phyloP scores from a whole-genome alignment of 2,113 vertebrate species.

The Rhagologus leucostigma region DNA sequence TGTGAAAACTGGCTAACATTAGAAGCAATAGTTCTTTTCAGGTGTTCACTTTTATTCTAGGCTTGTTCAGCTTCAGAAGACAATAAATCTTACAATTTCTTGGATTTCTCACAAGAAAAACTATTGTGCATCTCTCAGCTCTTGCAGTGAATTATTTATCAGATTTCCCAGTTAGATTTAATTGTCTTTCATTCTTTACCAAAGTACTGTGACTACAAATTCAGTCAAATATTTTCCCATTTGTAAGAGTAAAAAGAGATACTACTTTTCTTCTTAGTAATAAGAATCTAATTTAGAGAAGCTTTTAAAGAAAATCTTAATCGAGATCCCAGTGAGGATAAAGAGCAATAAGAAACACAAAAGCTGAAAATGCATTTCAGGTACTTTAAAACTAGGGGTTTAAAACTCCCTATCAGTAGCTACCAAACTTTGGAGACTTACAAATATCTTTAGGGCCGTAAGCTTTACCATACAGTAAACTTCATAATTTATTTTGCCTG shows the following conservation, averaged over 20 bases:
- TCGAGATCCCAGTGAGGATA: not conserved
- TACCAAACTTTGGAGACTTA: not conserved
- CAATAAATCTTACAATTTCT: not conserved
- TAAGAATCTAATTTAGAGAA: not conserved
- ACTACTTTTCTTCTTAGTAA: not conserved
- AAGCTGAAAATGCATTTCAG: not conserved
- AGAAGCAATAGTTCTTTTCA: not conserved
- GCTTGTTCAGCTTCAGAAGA: not conserved
- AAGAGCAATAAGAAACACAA: not conserved
- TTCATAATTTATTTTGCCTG: not conserved
- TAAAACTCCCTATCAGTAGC: not conserved
- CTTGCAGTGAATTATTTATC: slow-evolving; percentile 5
- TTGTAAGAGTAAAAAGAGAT: not conserved
- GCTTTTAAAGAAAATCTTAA: not conserved
- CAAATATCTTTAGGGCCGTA: not conserved
- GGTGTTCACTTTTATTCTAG: not conserved
- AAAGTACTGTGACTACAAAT: not conserved
- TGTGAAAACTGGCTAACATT: not conserved
- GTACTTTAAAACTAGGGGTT: not conserved
- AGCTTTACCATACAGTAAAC: not conserved
- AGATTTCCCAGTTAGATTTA: not conserved
- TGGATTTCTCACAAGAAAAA: not conserved
- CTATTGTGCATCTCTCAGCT: not conserved
- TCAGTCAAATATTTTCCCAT: not conserved
- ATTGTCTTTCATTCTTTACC: not conserved